These are phyloP conservation scores for Podotricha telesiphe DNA, from an alignment of 2,888 invertebrate genomes.

Conservation along the genomic window DNA sequence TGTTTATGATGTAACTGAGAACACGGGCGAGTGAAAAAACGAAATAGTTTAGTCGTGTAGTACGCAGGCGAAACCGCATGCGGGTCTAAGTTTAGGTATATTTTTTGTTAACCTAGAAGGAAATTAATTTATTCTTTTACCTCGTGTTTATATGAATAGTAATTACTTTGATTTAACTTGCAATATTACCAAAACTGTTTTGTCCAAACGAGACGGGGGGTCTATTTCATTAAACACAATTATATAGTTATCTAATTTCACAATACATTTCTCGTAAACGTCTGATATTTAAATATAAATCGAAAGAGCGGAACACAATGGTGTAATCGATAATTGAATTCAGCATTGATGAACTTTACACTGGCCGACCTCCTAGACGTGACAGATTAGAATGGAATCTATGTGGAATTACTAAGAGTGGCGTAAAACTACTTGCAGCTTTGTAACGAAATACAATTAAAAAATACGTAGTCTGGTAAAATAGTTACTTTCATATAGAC, in stretches of 20 bases:
- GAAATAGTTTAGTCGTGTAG: no score
- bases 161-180: background rate
- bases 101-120: slow-evolving; percentile 29
- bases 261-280: slow-evolving; percentile 81
- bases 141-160: background rate
- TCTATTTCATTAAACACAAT: slow-evolving; percentile 71
- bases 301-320: slow-evolving; percentile 82
- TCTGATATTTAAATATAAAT: slow-evolving; percentile 83
- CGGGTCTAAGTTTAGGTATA: no score
- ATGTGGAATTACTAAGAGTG: slow-evolving; percentile 61
- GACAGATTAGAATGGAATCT: slow-evolving; percentile 82
- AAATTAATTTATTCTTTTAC: slow-evolving; percentile 46
- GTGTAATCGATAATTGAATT: slow-evolving; percentile 84
- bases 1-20: no score
- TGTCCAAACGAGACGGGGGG: slow-evolving; percentile 62
- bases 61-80: no score
- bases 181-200: slow-evolving; percentile 34
- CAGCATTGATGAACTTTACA: slow-evolving; percentile 84
- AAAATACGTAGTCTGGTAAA: no score
- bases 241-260: slow-evolving; percentile 76
- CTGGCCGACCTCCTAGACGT: slow-evolving; percentile 80
- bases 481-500: no score
- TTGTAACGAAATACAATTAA: background rate
- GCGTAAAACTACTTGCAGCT: slow-evolving; percentile 47
- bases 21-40: no score